Conservation (phyloP, 2,797 vertebrate genomes). For the Halcyon chelicuti region DNA sequence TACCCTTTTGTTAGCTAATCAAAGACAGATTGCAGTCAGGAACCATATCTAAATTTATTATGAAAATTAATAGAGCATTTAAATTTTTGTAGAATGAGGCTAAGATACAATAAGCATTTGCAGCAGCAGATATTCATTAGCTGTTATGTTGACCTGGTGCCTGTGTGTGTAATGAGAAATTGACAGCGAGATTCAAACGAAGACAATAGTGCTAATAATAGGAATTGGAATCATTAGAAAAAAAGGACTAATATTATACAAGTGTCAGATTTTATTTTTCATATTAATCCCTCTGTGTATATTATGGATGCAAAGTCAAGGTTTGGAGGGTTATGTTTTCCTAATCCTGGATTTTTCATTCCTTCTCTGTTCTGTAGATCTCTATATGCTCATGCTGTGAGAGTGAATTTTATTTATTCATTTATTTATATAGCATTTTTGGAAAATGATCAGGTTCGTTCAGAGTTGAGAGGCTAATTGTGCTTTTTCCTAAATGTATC, state of each 20-base stretch:
- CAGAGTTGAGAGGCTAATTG: not conserved
- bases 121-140: conserved; percentile 72
- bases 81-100: conserved; percentile 80
- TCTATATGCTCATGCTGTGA: not conserved
- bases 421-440: not conserved
- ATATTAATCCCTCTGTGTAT: not conserved
- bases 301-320: not conserved
- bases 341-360: not conserved
- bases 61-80: conserved; percentile 83
- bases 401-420: not conserved
- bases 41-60: conserved; percentile 85
- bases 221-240: not conserved
- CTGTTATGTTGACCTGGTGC: conserved; percentile 69
- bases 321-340: not conserved
- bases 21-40: conserved; percentile 81
- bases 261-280: conserved; percentile 25
- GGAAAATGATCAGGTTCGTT: not conserved
- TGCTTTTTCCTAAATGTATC: not conserved
- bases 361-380: not conserved
- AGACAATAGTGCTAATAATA: conserved; percentile 5
- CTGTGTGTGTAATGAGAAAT: conserved; percentile 70
- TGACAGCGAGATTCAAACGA: conserved; percentile 51
- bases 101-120: conserved; percentile 74
- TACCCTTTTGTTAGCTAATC: conserved; percentile 80
- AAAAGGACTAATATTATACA: not conserved